Evolutionary conservation across 2,888 invertebrate genomes (phyloP), one percentile per base, ranked within the genome.

Genomic region (Phengaris arion): DNA sequence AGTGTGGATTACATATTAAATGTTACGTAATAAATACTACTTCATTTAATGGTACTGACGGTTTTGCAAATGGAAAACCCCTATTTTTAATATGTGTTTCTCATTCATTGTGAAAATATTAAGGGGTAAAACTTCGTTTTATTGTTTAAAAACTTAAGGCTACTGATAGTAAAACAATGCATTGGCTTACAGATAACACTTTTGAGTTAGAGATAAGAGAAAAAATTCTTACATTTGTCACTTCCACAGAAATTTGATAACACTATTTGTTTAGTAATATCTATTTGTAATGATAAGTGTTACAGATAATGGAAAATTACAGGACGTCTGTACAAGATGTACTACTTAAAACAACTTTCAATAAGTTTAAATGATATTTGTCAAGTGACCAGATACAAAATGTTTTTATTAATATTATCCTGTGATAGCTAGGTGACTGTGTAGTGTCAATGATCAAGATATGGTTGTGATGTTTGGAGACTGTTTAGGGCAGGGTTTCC

Each of bases 281-380:
- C 35, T 13, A 6, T 45, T 45, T 45, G 12, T 64, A 52, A 52
- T 52, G 64, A 45, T 64, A 64, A 64, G 64, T 64, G 22, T 64
- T 64, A 64, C 35, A 64, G 64, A 6, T 64, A 64, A 64, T 64
- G 64, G 64, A 64, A 64, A 64, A 64, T 64, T 35, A 64, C 64
- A 35, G 22, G 2, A 0, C 10, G 4, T 52, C 52, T 52, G 52
- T 52, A 64, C 6, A 10, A 12, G 35, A 9, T 12, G 10, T 35
- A 13, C 59, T 59, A 8, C 48, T 48, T 8, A 59, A 35, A 35
- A 35, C 5, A 22, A 59, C 22, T 22, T 59, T 59, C 2, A 22
- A 22, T 59, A 22, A 59, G 15, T 59, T 22, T 9, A 22, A 22
- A 22, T 22, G 9, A 10, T 48, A 48, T 48, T 48, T 48, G 8